Conservation (phyloP, 2,113 vertebrate species). For the Euleptes europaea region DNA sequence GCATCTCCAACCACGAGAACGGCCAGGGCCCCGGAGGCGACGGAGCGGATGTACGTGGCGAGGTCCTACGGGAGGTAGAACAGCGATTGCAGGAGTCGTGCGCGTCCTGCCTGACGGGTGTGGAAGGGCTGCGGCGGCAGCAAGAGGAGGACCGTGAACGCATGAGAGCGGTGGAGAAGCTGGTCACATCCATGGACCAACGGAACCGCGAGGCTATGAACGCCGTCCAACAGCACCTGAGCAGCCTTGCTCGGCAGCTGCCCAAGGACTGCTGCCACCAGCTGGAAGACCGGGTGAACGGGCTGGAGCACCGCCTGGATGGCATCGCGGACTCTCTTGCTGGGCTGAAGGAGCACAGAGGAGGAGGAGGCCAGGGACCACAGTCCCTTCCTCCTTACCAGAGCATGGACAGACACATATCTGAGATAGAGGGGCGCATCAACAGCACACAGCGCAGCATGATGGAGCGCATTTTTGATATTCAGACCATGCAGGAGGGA, state of each 20-base stretch:
- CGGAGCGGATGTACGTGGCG: slow-evolving; percentile 49
- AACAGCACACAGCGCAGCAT: slow-evolving; percentile 81
- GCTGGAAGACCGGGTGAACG: slow-evolving; percentile 63
- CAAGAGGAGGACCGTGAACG: slow-evolving; percentile 84
- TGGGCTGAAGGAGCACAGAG: slow-evolving; percentile 68
- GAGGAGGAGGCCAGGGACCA: slow-evolving; percentile 26
- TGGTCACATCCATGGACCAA: slow-evolving; percentile 81
- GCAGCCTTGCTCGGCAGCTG: slow-evolving; percentile 58
- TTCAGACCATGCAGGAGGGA: slow-evolving; percentile 27
- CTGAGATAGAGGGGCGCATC: slow-evolving; percentile 81
- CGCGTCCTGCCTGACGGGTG: slow-evolving; percentile 78
- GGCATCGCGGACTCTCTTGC: slow-evolving; percentile 72
- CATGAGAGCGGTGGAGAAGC: slow-evolving; percentile 83
- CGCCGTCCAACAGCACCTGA: slow-evolving; percentile 66
- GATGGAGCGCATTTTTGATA: slow-evolving; percentile 69
- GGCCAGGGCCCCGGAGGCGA: slow-evolving; percentile 58
- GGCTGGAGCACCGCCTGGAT: slow-evolving; percentile 76
- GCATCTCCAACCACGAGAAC: slow-evolving; percentile 84
- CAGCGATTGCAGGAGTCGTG: slow-evolving; percentile 82
- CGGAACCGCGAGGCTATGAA: slow-evolving; percentile 78
- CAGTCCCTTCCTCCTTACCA: slow-evolving; percentile 56
- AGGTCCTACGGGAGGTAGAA: slow-evolving; percentile 83
- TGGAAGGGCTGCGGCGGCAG: slow-evolving; percentile 81
- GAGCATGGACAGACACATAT: slow-evolving; percentile 77
- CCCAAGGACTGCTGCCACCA: slow-evolving; percentile 74